phyloP scores from a whole-genome alignment of 2,888 invertebrate species.

The Physocephala rufipes region DNA sequence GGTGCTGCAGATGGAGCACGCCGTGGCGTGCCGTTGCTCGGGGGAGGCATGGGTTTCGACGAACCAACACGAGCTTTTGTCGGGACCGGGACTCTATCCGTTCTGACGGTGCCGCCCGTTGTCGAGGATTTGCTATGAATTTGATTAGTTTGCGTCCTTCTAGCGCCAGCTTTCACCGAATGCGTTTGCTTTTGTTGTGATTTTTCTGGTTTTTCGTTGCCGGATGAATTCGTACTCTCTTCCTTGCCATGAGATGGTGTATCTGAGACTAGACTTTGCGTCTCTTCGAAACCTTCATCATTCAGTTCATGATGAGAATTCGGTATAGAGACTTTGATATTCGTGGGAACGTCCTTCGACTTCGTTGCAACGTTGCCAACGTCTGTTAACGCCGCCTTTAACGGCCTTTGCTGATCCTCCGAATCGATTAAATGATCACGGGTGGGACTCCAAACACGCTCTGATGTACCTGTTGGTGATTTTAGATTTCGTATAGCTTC shows the following conservation, averaged over 20 bases:
- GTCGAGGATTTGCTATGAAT: constrained; percentile 51
- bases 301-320: constrained; percentile 71
- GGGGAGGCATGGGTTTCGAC: constrained; percentile 36
- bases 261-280: constrained; percentile 86
- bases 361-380: not conserved
- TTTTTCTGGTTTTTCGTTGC: constrained; percentile 71
- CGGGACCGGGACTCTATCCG: constrained; percentile 53
- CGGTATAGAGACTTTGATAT: constrained; percentile 52
- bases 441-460: constrained; percentile 71
- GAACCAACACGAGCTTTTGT: constrained; percentile 47
- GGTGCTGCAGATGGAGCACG: constrained; percentile 41
- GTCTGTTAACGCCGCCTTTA: constrained; percentile 9
- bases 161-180: not conserved
- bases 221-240: constrained; percentile 74
- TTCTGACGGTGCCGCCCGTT: constrained; percentile 46
- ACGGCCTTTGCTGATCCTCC: constrained; percentile 43
- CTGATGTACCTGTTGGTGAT: constrained; percentile 71
- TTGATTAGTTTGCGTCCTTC: not conserved
- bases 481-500: constrained; percentile 74
- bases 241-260: constrained; percentile 80
- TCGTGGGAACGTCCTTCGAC: constrained; percentile 38
- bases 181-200: constrained; percentile 66
- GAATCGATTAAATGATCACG: constrained; percentile 52
- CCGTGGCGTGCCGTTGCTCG: constrained; percentile 27
- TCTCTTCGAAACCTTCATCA: constrained; percentile 92